Evolutionary conservation across 2,888 invertebrate genomes (phyloP), one percentile per base, ranked within the genome.

Genomic region (Cheilosia vulpina): DNA sequence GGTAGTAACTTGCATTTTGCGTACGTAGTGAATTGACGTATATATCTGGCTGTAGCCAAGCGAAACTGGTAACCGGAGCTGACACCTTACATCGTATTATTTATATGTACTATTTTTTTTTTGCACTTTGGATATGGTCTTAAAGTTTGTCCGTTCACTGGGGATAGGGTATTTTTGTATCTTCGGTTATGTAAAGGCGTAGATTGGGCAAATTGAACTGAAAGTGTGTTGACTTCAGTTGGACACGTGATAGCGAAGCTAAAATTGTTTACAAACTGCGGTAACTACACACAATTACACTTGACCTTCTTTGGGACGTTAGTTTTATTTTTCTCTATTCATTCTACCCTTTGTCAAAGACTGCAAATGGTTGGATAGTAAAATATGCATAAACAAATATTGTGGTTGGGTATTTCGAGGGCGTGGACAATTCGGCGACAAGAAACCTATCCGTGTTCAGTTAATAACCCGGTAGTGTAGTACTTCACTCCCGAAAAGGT

Each of bases 41-140:
- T 27, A 15, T 47, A 60, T 27, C 27, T 31, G 13, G 5, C n/a
- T 62, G 9, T n/a, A 77, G 58, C 34, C 79, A 75, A 80, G 47
- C 60, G 71, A 84, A 76, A 84, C 80, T 50, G 80, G 80, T 80
- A 80, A 84, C 84, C 55, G 34, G 66, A 84, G 75, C 75, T 84
- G 75, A 80, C 84, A 84, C 80, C 84, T 84, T 66, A 41, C 83
- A 66, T 50, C 66, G 66, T 60, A 71, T 63, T 71, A 15, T 65
- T 45, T 52, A 24, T 53, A 47, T 4, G 21, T 21, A 21, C 17
- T 7, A 43, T 43, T 13, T 43, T 45, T 45, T 17, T 17, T 9
- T 9, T 15, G 7, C 34, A 0, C 19, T 58, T 71, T 41, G 43
- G 58, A 65, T 58, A 50, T 63, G 4, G 43, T 69, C 76, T 71